Conservation (phyloP, 1,140 invertebrate species). For the Anastrepha ludens region DNA sequence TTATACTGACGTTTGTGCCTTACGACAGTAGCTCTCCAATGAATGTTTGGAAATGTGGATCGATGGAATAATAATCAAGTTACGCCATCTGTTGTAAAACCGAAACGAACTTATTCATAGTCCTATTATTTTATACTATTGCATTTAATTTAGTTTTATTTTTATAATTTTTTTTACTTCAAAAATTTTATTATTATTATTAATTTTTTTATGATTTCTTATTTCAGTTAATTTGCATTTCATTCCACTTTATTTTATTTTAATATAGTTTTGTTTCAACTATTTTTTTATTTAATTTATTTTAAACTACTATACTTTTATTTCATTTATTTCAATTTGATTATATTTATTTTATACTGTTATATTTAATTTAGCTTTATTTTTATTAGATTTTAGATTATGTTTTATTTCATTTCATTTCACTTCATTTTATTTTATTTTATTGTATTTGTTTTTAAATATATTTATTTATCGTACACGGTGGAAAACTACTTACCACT, state of each 20-base stretch:
- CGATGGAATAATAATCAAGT: no score
- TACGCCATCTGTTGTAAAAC: no score
- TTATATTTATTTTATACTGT: background rate
- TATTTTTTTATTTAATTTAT: background rate
- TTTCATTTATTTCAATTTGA: background rate
- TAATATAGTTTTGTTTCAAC: background rate
- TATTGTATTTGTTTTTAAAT: no score
- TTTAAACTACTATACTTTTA: background rate
- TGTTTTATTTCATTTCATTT: no score
- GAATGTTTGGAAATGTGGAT: no score
- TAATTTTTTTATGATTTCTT: background rate
- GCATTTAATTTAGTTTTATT: background rate
- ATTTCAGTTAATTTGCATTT: background rate
- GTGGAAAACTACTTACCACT: no score
- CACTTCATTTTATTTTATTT: background rate
- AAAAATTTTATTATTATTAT: background rate
- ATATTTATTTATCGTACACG: no score
- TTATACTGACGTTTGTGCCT: no score
- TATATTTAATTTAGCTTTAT: background rate
- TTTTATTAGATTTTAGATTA: no score
- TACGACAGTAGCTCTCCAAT: no score
- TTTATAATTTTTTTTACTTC: background rate
- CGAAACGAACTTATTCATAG: no score
- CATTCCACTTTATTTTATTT: background rate
- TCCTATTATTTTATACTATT: background rate